Evolutionary conservation across 2,888 invertebrate genomes (phyloP).

Genomic region (Calliphora vomitoria): DNA sequence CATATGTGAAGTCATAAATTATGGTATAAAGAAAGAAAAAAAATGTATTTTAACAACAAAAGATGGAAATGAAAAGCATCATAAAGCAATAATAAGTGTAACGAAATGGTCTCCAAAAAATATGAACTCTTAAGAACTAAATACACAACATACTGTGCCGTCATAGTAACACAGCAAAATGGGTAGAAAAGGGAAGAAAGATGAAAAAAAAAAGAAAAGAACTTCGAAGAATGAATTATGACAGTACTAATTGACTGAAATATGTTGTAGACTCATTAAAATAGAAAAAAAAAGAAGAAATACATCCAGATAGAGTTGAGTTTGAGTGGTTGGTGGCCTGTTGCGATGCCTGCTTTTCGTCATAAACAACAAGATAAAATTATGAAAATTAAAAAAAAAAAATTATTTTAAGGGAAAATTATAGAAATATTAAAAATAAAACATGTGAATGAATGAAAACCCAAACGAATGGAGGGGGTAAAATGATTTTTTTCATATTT

Average conservation of each 20-base stretch:
- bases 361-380: constrained; percentile 67
- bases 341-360: constrained; percentile 74
- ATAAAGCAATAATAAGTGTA: constrained; percentile 65
- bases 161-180: constrained; percentile 18
- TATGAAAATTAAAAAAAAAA: constrained; percentile 50
- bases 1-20: constrained; percentile 82
- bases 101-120: constrained; percentile 55
- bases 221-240: constrained; percentile 82
- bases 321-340: constrained; percentile 69
- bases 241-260: constrained; percentile 84
- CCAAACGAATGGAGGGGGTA: constrained; percentile 47
- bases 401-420: constrained; percentile 15
- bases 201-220: constrained; percentile 35
- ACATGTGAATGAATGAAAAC: constrained; percentile 30
- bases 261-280: constrained; percentile 77
- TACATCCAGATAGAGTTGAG: constrained; percentile 59
- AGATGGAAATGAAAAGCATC: constrained; percentile 25
- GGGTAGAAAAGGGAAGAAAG: constrained; percentile 37
- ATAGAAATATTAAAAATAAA: constrained; percentile 21
- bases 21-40: constrained; percentile 74
- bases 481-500: constrained; percentile 22
- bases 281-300: constrained; percentile 1
- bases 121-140: background rate
- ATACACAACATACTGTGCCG: constrained; percentile 40
- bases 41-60: constrained; percentile 52